Evolutionary conservation across 1,140 invertebrate genomes (phyloP), one percentile per base, ranked within the genome.

Genomic region (Tetramorium alpestre): DNA sequence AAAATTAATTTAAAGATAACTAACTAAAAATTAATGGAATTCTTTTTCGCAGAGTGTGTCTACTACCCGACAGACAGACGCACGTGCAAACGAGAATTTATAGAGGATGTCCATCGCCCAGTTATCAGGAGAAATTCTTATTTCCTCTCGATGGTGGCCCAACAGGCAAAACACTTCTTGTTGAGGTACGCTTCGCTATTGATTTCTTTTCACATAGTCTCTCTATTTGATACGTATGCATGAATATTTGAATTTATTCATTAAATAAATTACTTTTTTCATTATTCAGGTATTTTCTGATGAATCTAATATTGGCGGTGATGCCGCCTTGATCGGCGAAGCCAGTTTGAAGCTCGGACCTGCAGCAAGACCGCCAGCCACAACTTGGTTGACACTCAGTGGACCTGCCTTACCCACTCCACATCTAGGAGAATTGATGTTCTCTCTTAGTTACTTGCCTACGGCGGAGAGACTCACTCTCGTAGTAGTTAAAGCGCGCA

Each of bases 41-140:
- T 86, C 16, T 70, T 54, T 77, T 88, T 89, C 0, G 25, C 49
- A 95, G 97, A 87, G 97, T 98, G 60, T 97, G 97, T 84, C 94
- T 98, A 16, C 95, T 97, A n/a, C 97, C 97, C 0, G 97, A 98
- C 90, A 96, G 97, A 91, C 96, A 97, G 25, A 96, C 96, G 1
- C 97, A 97, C 91, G 97, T 97, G 93, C 97, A 98, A 94, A 98
- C 97, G 13, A 97, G 97, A 94, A 96, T 97, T 86, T 97, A 97
- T 89, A 96, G 96, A 76, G 96, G 96, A 81, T 96, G 96, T 22
- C 96, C 96, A 73, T 97, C 96, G 86, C 97, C 97, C 0, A 96
- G 97, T 81, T 98, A 97, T 94, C 97, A 98, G 90, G 97, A 98
- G 92, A 96, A 97, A 60, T 98, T 98, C 93, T 94, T 97, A 75